Percentiles rank a stretch among this genome's conserved stretches.
These are phyloP conservation scores for Cryptophagus acutangulus DNA, from an alignment of 2,888 invertebrate genomes.

Conservation along the genomic window DNA sequence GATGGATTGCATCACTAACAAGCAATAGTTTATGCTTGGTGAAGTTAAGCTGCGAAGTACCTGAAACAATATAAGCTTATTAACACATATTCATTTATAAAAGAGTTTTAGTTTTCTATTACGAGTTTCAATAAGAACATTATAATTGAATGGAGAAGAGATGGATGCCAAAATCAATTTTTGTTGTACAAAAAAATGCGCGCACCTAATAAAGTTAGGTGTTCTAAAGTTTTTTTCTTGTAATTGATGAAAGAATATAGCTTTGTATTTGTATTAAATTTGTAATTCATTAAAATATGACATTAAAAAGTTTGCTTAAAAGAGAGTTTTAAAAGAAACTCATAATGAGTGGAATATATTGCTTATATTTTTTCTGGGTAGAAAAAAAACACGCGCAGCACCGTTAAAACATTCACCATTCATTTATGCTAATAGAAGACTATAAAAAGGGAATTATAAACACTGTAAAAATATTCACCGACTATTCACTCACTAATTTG, in stretches of 20 bases:
- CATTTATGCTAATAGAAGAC: slow-evolving; percentile 45
- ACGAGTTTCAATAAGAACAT: too few relatives aligned
- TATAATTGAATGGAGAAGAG: too few relatives aligned
- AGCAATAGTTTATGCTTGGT: slow-evolving; percentile 14
- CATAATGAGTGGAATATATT: slow-evolving; percentile 36
- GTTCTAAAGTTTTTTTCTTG: too few relatives aligned
- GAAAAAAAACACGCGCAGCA: slow-evolving; percentile 33
- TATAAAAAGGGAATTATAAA: slow-evolving; percentile 49
- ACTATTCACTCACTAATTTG: slow-evolving; percentile 46
- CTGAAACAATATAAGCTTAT: too few relatives aligned
- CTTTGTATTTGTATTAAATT: too few relatives aligned
- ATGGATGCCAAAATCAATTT: too few relatives aligned
- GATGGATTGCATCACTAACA: slow-evolving; percentile 35
- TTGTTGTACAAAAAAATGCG: too few relatives aligned
- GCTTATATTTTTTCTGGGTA: slow-evolving; percentile 23
- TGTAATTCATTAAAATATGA: slow-evolving; percentile 36
- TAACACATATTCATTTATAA: too few relatives aligned
- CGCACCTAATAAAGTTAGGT: too few relatives aligned
- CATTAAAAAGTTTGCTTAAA: slow-evolving; percentile 33
- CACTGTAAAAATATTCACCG: slow-evolving; percentile 50
- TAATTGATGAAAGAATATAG: too few relatives aligned
- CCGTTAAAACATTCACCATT: slow-evolving; percentile 37
- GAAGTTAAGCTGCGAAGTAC: slow-evolving; percentile 23
- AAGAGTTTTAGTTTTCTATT: too few relatives aligned
- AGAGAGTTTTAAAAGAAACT: slow-evolving; percentile 34